Evolutionary conservation across 2,797 vertebrate genomes (phyloP).

Genomic region (Caiman crocodilus): DNA sequence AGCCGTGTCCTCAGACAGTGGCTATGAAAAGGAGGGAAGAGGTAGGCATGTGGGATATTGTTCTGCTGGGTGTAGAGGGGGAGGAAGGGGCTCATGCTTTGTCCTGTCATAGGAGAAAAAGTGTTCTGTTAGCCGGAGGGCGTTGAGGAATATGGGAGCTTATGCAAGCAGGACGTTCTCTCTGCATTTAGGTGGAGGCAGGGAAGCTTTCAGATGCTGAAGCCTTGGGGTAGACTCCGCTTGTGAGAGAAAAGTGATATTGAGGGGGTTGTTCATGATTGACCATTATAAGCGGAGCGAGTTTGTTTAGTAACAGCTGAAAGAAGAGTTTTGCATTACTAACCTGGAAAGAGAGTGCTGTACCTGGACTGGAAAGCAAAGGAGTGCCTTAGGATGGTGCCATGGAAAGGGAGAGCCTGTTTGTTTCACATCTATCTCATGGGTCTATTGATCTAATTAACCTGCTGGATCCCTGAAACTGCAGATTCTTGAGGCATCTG

Average conservation of each 20-base stretch:
- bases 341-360: not conserved
- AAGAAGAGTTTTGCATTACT: not conserved
- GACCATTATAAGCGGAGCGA: not conserved
- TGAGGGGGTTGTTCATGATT: not conserved
- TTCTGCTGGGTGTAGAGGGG: not conserved
- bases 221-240: not conserved
- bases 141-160: not conserved
- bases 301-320: not conserved
- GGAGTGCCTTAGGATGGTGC: not conserved
- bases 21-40: not conserved
- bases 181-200: not conserved
- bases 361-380: not conserved
- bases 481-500: not conserved
- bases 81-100: not conserved
- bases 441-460: not conserved
- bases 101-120: not conserved
- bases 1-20: no score
- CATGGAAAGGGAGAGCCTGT: not conserved
- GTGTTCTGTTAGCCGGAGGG: not conserved
- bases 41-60: not conserved
- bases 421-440: not conserved
- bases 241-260: not conserved
- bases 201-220: not conserved
- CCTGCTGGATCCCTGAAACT: not conserved
- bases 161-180: not conserved